phyloP scores from a whole-genome alignment of 2,113 vertebrate genomes.

The Haemorhous mexicanus region DNA sequence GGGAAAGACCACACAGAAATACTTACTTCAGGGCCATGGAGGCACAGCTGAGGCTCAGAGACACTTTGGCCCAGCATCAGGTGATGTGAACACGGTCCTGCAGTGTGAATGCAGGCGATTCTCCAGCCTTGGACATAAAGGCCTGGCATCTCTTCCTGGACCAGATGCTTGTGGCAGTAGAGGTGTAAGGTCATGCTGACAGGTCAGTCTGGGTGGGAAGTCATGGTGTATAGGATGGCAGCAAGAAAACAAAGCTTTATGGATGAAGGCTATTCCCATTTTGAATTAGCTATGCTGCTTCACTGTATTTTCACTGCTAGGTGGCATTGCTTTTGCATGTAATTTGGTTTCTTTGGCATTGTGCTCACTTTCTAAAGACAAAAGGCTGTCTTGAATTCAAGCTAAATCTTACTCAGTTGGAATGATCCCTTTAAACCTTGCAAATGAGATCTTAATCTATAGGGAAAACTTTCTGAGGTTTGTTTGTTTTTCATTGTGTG shows the following conservation, averaged over 20 bases:
- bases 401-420: neutral
- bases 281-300: neutral
- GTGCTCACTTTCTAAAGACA: neutral
- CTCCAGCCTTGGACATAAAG: neutral
- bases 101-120: rapidly evolving
- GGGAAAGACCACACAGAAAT: neutral
- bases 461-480: neutral
- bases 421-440: neutral
- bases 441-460: neutral
- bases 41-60: neutral
- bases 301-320: neutral
- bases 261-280: neutral
- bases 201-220: neutral
- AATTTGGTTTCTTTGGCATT: neutral
- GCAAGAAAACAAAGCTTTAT: neutral
- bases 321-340: neutral
- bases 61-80: neutral
- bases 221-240: neutral
- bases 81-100: neutral
- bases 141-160: neutral
- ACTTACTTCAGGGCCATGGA: neutral
- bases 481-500: neutral
- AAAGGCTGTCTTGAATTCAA: neutral
- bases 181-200: neutral
- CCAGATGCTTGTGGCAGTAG: neutral